Conservation (phyloP, 2,797 vertebrate genomes). For the Decapterus maruadsi region DNA sequence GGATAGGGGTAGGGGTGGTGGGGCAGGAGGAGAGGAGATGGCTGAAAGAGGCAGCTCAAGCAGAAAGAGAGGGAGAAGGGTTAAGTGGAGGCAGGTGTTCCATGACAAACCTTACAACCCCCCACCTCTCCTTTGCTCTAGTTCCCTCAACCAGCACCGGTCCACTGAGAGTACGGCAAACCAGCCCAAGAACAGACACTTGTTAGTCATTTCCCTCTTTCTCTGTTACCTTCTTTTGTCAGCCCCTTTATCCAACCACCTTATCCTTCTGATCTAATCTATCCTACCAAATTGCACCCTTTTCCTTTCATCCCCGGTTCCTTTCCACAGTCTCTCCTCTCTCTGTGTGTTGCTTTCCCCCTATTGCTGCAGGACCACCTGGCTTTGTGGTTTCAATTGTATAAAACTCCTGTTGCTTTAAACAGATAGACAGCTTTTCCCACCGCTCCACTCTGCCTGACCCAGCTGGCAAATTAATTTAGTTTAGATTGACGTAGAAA, state of each 20-base stretch:
- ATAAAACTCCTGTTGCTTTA: constrained; percentile 70
- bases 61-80: constrained; percentile 88
- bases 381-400: constrained; percentile 74
- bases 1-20: constrained; percentile 16
- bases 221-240: constrained; percentile 67
- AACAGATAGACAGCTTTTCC: constrained; percentile 70
- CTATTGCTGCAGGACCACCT: constrained; percentile 76
- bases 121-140: constrained; percentile 61
- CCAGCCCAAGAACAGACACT: constrained; percentile 69
- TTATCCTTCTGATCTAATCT: constrained; percentile 76
- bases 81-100: constrained; percentile 89
- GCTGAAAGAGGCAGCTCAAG: constrained; percentile 87
- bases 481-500: constrained; percentile 70
- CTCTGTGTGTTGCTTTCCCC: constrained; percentile 61
- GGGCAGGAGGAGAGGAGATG: constrained; percentile 74
- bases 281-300: constrained; percentile 56
- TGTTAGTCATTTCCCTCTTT: constrained; percentile 69
- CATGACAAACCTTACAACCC: constrained; percentile 79
- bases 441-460: constrained; percentile 50
- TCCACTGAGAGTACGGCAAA: constrained; percentile 62
- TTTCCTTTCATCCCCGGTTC: constrained; percentile 66
- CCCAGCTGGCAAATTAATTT: constrained; percentile 83
- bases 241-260: constrained; percentile 53
- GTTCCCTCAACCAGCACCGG: constrained; percentile 45
- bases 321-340: constrained; percentile 37